Base-by-base conservation (phyloP, 2,888 invertebrate species). In the Cataglyphis livida region DNA sequence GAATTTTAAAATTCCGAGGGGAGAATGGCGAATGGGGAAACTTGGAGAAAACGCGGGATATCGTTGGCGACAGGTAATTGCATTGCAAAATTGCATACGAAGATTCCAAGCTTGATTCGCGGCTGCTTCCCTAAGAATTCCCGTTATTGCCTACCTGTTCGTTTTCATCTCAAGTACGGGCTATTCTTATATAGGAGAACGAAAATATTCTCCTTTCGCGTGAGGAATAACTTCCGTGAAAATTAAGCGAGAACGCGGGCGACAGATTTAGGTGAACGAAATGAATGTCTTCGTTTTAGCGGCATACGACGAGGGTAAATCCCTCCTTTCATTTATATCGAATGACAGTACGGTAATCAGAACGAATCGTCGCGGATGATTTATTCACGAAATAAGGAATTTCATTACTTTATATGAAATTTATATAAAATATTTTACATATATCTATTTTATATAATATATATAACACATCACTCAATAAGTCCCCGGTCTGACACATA, bases 11-110 rank as follows among this genome's bases (percentile, higher is more conserved):
- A 71, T 64, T 41, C 32, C 12, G 41, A 18, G 15, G 57, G 15
- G 44, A 70, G 54, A 18, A 54, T 28, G 73, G 75, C 75, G 75
- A 81, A 81, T 70, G 68, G 10, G 70, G 79, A 84, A 88, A 87
- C 81, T 88, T 83, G 59, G 81, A 54, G 25, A 64, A 83, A 84
- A 88, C 81, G 74, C 82, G 51, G 79, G 62, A 76, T 83, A 85
- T 87, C 81, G 85, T 82, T 82, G 57, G 65, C 87, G 81, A 87
- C 82, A 85, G 89, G 85, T 88, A 89, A 88, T 88, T 88, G 88
- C 88, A 87, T 87, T 87, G 88, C 89, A 87, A 88, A 88, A 88
- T 89, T 83, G 83, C 82, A 75, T 78, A 81, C 79, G 57, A 87
- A 87, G 78, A 81, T 82, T 83, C 76, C 76, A 81, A 83, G 84